Conservation (phyloP, 2,113 vertebrate genomes). For the Phyllostomus discolor region DNA sequence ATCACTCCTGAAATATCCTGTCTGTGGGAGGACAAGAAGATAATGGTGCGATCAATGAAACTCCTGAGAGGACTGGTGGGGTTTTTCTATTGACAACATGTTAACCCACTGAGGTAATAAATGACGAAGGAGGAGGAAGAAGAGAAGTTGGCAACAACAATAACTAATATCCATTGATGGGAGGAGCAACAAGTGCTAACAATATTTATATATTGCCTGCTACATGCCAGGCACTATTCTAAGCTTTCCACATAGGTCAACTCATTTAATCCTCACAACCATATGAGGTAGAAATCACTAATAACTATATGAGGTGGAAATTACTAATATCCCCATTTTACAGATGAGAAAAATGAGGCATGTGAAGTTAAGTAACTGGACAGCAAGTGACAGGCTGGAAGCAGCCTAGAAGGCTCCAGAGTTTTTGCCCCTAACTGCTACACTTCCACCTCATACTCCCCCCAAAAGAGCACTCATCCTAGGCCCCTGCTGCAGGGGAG, state of each 20-base stretch:
- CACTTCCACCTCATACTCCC: not conserved
- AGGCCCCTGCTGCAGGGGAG: not conserved
- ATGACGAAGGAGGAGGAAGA: not conserved
- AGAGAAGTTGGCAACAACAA: not conserved
- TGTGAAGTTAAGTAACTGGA: not conserved
- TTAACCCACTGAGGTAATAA: not conserved
- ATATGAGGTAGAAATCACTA: not conserved
- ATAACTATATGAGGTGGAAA: not conserved
- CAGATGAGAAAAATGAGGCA: not conserved
- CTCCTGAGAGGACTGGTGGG: not conserved
- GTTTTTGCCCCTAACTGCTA: not conserved
- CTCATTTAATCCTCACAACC: not conserved
- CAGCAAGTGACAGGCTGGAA: not conserved
- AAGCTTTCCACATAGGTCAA: not conserved
- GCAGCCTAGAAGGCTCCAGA: not conserved
- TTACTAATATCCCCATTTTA: not conserved
- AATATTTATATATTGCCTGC: not conserved
- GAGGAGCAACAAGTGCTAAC: not conserved
- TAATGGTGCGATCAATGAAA: conserved; percentile 47
- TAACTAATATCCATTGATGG: not conserved
- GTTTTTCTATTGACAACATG: not conserved
- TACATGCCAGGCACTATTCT: not conserved
- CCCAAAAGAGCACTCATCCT: no score
- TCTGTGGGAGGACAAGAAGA: conserved; percentile 71
- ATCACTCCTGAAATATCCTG: conserved; percentile 70